Evolutionary conservation across 2,888 invertebrate genomes (phyloP), one percentile per base, ranked within the genome.

Genomic region (Griposia aprilina): DNA sequence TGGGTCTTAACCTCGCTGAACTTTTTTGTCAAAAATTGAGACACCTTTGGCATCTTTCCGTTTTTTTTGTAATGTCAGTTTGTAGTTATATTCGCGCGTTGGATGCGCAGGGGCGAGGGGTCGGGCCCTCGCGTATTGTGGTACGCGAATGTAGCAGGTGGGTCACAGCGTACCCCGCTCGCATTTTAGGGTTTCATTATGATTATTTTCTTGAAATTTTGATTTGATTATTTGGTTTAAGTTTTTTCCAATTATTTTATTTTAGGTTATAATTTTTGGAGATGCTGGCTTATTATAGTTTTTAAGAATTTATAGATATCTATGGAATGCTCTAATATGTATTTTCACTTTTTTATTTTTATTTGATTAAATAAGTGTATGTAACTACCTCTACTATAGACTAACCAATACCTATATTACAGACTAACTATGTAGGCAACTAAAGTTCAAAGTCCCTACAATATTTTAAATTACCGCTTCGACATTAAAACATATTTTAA

Each of bases 41-140:
- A 97, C 97, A 96, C 96, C 96, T 97, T 97, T 96, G 96, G 90
- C 94, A 97, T 97, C 96, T 96, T 96, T 96, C 85, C 92, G 92
- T 92, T 96, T 96, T 96, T 96, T 96, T 94, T 93, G 88, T 90
- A 89, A 91, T 92, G 92, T 91, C 88, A 90, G 88, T 87, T 89
- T 90, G 93, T 94, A 74, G 87, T 94, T 95, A 93, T 91, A 91
- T 89, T 88, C 90, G 85, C 84, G 84, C 73, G 36, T 41, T 85
- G 23, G 90, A 88, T 89, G 90, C 87, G 84, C 81, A 89, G 87
- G 91, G 94, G 94, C 93, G 93, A 94, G 67, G 95, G 96, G 96
- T 95, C 94, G 94, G 90, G 93, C 92, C 91, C 93, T 93, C 90
- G 89, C 82, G 90, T 92, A 94, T 94, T 94, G 92, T 93, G 71